Percentiles rank a stretch among this genome's conserved stretches.
These are phyloP conservation scores for Thereva unica DNA, from an alignment of 2,888 invertebrate species.

Conservation along the genomic window DNA sequence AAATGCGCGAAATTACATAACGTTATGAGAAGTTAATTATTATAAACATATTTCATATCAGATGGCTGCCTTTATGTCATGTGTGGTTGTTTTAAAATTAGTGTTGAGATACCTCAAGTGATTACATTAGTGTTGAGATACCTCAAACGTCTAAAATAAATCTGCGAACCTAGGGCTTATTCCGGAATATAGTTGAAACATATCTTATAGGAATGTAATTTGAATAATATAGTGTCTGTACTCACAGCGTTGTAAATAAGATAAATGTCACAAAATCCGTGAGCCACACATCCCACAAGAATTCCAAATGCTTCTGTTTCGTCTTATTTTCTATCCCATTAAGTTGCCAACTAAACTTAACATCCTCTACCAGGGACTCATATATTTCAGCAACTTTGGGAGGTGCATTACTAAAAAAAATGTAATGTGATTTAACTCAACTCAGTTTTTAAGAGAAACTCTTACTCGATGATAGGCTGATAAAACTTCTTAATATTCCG, in stretches of 20 bases:
- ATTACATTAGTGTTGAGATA: too few relatives aligned
- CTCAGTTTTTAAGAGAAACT: background rate
- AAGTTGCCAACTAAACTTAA: slow-evolving; percentile 54
- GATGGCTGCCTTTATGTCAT: too few relatives aligned
- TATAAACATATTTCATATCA: too few relatives aligned
- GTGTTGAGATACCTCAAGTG: too few relatives aligned
- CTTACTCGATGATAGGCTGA: slow-evolving; percentile 55
- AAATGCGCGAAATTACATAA: too few relatives aligned
- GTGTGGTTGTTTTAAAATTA: too few relatives aligned
- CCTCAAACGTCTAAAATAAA: too few relatives aligned
- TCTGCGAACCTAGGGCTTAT: background rate
- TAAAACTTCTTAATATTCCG: slow-evolving; percentile 54
- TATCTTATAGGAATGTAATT: background rate
- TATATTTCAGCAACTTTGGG: slow-evolving; percentile 51
- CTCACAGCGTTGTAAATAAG: slow-evolving; percentile 56
- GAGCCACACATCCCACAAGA: slow-evolving; percentile 55
- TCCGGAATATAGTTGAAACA: background rate
- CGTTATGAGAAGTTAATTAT: too few relatives aligned
- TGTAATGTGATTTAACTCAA: background rate
- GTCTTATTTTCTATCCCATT: slow-evolving; percentile 55
- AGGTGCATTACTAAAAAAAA: slow-evolving; percentile 11
- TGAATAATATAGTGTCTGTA: slow-evolving; percentile 20
- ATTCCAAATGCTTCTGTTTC: slow-evolving; percentile 55
- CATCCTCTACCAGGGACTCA: slow-evolving; percentile 52
- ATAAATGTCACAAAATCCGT: slow-evolving; percentile 57